These are phyloP conservation scores for Sitta carolinensis DNA, from an alignment of 2,797 vertebrate species.

Conservation along the genomic window DNA sequence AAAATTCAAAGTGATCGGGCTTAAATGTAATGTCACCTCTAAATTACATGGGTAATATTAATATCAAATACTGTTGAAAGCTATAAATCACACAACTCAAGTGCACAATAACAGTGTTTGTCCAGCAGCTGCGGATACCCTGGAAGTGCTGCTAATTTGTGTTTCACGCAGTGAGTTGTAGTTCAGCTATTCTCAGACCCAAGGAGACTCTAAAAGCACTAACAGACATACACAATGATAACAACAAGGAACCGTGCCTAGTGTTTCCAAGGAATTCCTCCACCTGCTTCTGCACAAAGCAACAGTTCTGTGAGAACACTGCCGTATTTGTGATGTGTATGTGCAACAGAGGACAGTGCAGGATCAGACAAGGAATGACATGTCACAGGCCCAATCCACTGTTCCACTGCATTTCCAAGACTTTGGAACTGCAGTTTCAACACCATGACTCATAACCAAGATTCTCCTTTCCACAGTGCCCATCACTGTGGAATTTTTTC, in stretches of 20 bases:
- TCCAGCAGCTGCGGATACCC: not conserved
- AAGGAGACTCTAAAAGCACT: not conserved
- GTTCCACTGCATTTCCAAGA: not conserved
- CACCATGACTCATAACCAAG: not conserved
- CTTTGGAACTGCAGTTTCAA: not conserved
- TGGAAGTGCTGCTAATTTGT: not conserved
- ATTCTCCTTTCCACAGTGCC: not conserved
- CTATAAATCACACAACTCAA: not conserved
- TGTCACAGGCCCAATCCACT: not conserved
- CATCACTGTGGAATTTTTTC: not conserved
- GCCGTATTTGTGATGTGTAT: fast-evolving
- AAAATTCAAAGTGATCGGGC: not conserved
- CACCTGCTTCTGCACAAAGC: not conserved
- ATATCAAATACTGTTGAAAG: not conserved
- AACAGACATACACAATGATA: not conserved
- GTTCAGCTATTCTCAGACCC: not conserved
- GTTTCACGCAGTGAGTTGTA: not conserved
- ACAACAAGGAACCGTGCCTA: not conserved
- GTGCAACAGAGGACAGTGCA: not conserved
- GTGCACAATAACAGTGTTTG: not conserved
- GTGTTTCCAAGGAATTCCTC: not conserved
- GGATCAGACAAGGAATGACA: not conserved
- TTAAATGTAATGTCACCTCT: not conserved
- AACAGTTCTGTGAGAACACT: fast-evolving
- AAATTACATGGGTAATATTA: not conserved